Percentiles rank a stretch among this genome's conserved stretches.
Conservation (phyloP, 1,140 invertebrate genomes). For the Drosophila hydei region DNA sequence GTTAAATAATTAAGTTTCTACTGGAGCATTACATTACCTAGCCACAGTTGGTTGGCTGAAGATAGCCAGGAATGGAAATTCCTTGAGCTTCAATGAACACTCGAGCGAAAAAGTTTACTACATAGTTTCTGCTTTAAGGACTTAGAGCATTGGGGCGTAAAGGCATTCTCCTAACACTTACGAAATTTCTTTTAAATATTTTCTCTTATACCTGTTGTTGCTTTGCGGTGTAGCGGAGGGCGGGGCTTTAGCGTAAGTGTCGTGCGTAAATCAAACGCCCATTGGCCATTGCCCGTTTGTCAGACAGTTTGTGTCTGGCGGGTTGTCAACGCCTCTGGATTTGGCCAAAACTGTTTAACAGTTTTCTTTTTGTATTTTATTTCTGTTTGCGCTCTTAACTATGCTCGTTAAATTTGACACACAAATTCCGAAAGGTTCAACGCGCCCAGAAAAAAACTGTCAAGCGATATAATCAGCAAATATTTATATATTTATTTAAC, state of each 20-base stretch:
- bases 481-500: constrained; percentile 71
- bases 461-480: constrained; percentile 61
- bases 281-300: constrained; percentile 13
- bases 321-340: constrained; percentile 33
- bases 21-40: neutral
- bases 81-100: too few species aligned
- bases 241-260: constrained; percentile 38
- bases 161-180: constrained; percentile 29
- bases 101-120: too few species aligned
- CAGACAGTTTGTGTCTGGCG: constrained; percentile 10
- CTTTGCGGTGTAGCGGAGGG: neutral
- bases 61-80: neutral
- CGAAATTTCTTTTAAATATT: constrained; percentile 13
- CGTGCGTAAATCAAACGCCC: constrained; percentile 49
- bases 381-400: constrained; percentile 4
- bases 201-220: neutral
- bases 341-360: constrained; percentile 1
- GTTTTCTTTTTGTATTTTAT: constrained; percentile 3
- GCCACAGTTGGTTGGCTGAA: neutral
- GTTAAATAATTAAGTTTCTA: too few species aligned
- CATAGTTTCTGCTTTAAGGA: constrained; percentile 12
- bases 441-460: constrained; percentile 53
- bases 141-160: constrained; percentile 40
- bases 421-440: constrained; percentile 63
- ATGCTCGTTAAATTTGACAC: constrained; percentile 68